Conservation (phyloP, 1,140 invertebrate genomes). For the Polypedilum vanderplanki region DNA sequence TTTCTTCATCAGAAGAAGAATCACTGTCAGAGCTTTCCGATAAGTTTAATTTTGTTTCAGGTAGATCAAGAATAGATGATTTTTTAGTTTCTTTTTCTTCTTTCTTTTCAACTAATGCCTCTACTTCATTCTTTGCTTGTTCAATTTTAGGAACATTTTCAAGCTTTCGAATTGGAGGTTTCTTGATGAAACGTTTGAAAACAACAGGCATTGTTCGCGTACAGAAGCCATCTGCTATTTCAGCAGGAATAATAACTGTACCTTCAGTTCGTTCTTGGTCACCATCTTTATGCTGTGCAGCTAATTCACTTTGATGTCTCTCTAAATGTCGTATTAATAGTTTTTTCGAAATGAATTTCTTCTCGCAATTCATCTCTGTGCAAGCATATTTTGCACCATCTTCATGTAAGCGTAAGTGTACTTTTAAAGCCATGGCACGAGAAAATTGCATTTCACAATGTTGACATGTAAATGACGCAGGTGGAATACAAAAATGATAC, state of each 20-base stretch:
- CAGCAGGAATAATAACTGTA: not conserved
- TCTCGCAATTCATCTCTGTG: slow-evolving; percentile 56
- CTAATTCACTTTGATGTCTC: slow-evolving; percentile 46
- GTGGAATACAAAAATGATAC: slow-evolving; percentile 81
- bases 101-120: slow-evolving; percentile 33
- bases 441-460: slow-evolving; percentile 68
- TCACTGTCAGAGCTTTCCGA: slow-evolving; percentile 35
- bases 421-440: slow-evolving; percentile 67
- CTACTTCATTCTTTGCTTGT: slow-evolving; percentile 21
- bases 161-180: slow-evolving; percentile 33
- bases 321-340: slow-evolving; percentile 61
- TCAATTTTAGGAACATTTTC: slow-evolving; percentile 34
- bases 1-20: slow-evolving; percentile 34
- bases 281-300: not conserved
- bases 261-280: not conserved
- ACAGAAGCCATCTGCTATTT: slow-evolving; percentile 2
- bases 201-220: not conserved
- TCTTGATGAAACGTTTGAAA: not conserved
- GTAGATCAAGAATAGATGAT: slow-evolving; percentile 38
- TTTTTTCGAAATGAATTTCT: slow-evolving; percentile 75
- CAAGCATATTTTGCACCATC: slow-evolving; percentile 62
- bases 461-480: slow-evolving; percentile 66
- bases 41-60: slow-evolving; percentile 30
- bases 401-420: slow-evolving; percentile 71
- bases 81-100: slow-evolving; percentile 46